Evolutionary conservation across 1,140 invertebrate genomes (phyloP).

Genomic region (Papilio dardanus): DNA sequence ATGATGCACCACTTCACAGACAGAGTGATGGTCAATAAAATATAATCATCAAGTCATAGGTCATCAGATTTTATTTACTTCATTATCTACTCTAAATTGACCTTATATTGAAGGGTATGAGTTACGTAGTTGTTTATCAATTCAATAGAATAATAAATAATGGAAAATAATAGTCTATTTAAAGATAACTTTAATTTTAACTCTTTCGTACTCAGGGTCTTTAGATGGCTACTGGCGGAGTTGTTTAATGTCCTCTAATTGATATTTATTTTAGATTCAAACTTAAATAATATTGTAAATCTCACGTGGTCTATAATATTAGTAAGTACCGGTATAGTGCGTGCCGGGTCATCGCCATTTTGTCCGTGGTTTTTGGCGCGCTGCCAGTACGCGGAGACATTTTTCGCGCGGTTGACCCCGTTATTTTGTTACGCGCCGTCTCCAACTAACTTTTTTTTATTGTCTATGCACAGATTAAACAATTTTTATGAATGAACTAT

Average conservation of each 20-base stretch:
- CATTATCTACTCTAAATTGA: background rate
- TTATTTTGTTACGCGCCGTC: slow-evolving; percentile 53
- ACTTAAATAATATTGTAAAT: background rate
- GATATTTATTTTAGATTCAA: no score
- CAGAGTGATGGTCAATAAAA: background rate
- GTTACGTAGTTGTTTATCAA: background rate
- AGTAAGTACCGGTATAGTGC: slow-evolving; percentile 43
- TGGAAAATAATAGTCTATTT: no score
- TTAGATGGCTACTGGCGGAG: no score
- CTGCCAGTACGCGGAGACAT: slow-evolving; percentile 51
- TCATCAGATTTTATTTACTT: slow-evolving; percentile 2
- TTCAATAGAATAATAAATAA: background rate
- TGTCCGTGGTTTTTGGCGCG: slow-evolving; percentile 45
- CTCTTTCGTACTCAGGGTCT: no score
- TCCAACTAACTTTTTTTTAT: slow-evolving; percentile 39
- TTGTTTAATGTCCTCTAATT: no score
- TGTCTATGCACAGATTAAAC: slow-evolving; percentile 28
- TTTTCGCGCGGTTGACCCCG: slow-evolving; percentile 55
- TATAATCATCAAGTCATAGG: slow-evolving; percentile 26
- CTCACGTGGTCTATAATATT: slow-evolving; percentile 32
- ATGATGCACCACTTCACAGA: background rate
- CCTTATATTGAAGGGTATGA: background rate
- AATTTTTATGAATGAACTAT: slow-evolving; percentile 20
- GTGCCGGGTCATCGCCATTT: slow-evolving; percentile 49
- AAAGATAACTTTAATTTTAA: no score